phyloP scores from a whole-genome alignment of 2,113 vertebrate genomes.

The Anoura caudifer region DNA sequence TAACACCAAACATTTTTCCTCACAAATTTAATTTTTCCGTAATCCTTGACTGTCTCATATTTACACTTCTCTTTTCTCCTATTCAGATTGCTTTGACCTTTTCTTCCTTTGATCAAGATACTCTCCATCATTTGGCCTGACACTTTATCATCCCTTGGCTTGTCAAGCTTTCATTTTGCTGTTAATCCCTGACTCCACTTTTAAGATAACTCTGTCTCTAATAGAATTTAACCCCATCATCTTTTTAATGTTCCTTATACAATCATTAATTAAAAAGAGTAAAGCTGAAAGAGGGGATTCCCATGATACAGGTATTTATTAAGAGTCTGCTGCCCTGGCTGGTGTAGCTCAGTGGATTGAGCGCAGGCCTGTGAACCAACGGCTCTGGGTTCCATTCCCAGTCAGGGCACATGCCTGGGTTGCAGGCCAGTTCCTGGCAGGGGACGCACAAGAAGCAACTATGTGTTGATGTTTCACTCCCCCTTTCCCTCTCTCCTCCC shows the following conservation, averaged over 20 bases:
- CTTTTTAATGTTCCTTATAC: background rate
- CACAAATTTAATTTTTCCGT: background rate
- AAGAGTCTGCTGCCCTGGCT: background rate
- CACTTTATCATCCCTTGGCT: background rate
- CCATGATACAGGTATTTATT: background rate
- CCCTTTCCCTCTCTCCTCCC: no score
- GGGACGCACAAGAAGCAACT: no score
- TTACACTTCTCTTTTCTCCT: background rate
- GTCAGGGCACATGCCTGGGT: no score
- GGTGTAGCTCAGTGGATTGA: no score
- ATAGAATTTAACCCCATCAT: background rate
- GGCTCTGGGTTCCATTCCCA: no score
- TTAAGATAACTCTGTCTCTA: background rate
- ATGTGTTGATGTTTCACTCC: no score
- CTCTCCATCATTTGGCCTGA: background rate
- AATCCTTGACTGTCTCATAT: background rate
- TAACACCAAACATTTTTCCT: background rate
- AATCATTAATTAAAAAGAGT: background rate
- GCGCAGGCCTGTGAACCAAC: no score
- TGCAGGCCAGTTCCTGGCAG: no score
- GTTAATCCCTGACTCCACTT: background rate
- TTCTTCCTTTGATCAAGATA: background rate
- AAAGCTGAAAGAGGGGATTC: background rate
- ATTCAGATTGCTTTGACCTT: background rate
- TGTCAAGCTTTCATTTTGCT: background rate